Conservation (phyloP, 1,140 invertebrate genomes). For the Coenobita brevimanus region DNA sequence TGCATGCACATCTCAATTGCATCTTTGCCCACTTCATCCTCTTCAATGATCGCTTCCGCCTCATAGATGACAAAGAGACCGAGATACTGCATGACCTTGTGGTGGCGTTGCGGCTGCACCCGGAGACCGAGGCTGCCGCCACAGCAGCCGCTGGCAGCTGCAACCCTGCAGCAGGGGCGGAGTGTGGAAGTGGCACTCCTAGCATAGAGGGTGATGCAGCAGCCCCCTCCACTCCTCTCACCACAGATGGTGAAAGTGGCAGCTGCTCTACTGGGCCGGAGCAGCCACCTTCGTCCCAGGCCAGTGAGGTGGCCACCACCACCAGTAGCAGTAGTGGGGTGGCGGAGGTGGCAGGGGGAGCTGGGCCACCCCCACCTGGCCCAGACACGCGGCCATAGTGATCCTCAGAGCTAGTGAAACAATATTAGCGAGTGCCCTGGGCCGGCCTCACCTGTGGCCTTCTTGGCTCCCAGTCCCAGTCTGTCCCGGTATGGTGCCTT, state of each 20-base stretch:
- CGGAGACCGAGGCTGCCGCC: slow-evolving; percentile 61
- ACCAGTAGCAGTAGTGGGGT: slow-evolving; percentile 43
- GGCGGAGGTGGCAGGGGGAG: slow-evolving; percentile 30
- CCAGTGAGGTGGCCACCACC: slow-evolving; percentile 11
- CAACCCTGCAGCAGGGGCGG: slow-evolving; percentile 21
- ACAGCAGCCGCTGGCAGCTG: slow-evolving; percentile 12
- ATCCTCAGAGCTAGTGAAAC: slow-evolving; percentile 50
- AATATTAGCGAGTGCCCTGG: slow-evolving; percentile 57
- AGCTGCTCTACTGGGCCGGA: slow-evolving; percentile 9
- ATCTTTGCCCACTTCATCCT: slow-evolving; percentile 96
- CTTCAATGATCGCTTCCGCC: slow-evolving; percentile 88
- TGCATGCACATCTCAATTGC: slow-evolving; percentile 87
- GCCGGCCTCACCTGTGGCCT: slow-evolving; percentile 28
- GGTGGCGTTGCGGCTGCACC: slow-evolving; percentile 72
- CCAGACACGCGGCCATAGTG: slow-evolving; percentile 63
- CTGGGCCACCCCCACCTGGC: slow-evolving; percentile 37
- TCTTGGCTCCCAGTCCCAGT: neutral
- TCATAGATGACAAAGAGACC: slow-evolving; percentile 96
- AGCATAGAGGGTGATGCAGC: slow-evolving; percentile 14
- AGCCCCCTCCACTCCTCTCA: slow-evolving; percentile 8
- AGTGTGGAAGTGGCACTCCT: slow-evolving; percentile 31
- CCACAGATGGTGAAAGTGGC: slow-evolving; percentile 42
- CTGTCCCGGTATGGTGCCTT: slow-evolving; percentile 56
- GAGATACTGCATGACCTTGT: slow-evolving; percentile 87
- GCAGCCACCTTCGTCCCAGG: slow-evolving; percentile 12